Base-by-base conservation (phyloP, 2,113 vertebrate species). In the Fulmarus glacialis region DNA sequence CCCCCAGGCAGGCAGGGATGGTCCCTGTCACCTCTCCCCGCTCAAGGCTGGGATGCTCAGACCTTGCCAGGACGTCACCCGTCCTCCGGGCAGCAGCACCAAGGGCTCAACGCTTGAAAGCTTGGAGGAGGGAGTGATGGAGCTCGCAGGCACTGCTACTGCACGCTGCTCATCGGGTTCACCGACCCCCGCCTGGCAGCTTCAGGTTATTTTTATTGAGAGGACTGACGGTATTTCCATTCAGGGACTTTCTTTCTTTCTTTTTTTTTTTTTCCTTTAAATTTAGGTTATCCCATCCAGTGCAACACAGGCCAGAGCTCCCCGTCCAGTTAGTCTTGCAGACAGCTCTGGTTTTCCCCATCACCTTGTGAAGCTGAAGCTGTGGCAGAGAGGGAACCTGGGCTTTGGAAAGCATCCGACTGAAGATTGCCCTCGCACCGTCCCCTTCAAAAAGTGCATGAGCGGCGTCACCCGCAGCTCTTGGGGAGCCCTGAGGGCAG, bases 351-450 rank as follows among this genome's bases (percentile, higher is more conserved):
- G 10, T 36, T 36, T 58, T 48, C 53, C 15, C 42, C 68, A 71
- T 15, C 68, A 21, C 23, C 43, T 45, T 7, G 15, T 3, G 18
- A 58, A 81, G 47, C 52, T 47, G 36, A 60, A 67, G 73, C 56
- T n/a, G 79, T 12, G 53, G 63, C 60, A 53, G 24, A 26, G 24
- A 62, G 24, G 36, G 24, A 64, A 60, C 21, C 30, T 10, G 48
- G 9, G 20, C 55, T 68, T 60, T 24, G 36, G 27, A 30, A 82
- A 59, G 27, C 36, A 36, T 26, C 87, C 0, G 1, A 15, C 2
- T 16, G 21, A 23, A 56, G 52, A 38, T 2, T 27, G 36, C 2
- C 40, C 45, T 47, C 3, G 1, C 6, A 17, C 8, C 1, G 2
- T 26, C 24, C 71, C 64, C 67, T 48, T 18, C 20, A 3, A 13